These are phyloP conservation scores for Jaculus jaculus DNA, from an alignment of 2,113 vertebrate species.

Conservation along the genomic window DNA sequence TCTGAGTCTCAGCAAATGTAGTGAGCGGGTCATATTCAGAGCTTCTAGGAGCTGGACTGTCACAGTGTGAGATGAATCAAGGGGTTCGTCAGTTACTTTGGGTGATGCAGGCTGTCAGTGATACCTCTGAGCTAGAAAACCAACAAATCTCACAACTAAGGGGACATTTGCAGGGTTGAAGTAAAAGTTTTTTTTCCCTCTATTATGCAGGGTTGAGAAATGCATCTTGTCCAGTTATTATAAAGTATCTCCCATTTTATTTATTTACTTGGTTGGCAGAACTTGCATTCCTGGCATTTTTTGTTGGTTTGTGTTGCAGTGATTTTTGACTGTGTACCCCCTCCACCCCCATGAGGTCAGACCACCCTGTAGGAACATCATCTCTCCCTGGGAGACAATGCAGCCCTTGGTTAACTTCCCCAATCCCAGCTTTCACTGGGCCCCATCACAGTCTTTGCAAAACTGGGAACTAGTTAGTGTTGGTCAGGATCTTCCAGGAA, in stretches of 20 bases:
- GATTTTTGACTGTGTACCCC: slow-evolving; percentile 48
- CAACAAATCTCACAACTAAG: background rate
- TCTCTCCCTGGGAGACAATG: slow-evolving; percentile 41
- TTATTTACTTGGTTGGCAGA: slow-evolving; percentile 81
- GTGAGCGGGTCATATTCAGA: background rate
- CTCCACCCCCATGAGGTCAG: slow-evolving; percentile 71
- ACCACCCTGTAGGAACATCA: slow-evolving; percentile 63
- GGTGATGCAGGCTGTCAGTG: background rate
- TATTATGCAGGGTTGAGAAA: slow-evolving; percentile 61
- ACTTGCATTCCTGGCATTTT: slow-evolving; percentile 80
- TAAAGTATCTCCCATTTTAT: slow-evolving; percentile 74
- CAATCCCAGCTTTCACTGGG: slow-evolving; percentile 10
- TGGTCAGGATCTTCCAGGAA: slow-evolving; percentile 47
- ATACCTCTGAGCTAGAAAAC: background rate
- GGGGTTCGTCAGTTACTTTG: background rate
- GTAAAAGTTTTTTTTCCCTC: slow-evolving; percentile 28
- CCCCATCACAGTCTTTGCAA: background rate
- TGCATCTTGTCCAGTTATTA: slow-evolving; percentile 70
- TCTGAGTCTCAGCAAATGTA: background rate
- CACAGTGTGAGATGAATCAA: background rate
- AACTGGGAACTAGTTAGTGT: slow-evolving; percentile 16
- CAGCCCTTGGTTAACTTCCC: background rate
- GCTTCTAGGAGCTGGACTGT: rapidly evolving
- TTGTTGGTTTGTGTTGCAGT: slow-evolving; percentile 72
- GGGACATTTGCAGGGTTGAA: background rate